Conservation (phyloP, 2,113 vertebrate species). For the Paraplagusia blochii region DNA sequence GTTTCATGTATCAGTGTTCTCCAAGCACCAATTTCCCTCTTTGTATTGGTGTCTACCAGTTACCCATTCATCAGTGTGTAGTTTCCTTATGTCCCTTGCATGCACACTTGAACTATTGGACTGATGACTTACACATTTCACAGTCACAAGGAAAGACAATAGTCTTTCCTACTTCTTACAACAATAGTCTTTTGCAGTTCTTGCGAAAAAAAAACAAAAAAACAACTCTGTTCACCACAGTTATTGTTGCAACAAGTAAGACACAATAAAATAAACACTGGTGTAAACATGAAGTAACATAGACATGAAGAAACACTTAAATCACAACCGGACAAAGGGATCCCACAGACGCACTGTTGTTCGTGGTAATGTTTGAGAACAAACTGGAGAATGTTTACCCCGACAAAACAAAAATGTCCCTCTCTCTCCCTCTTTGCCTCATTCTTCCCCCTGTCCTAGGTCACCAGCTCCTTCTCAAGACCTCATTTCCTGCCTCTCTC, state of each 20-base stretch:
- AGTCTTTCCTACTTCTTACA: too few relatives aligned
- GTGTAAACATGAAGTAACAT: conserved; percentile 19
- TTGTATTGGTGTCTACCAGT: conserved; percentile 58
- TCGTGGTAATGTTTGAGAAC: conserved; percentile 30
- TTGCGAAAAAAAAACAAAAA: conserved; percentile 55
- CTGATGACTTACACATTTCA: conserved; percentile 31
- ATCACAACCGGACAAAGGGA: conserved; percentile 1
- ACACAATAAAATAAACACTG: conserved; percentile 31
- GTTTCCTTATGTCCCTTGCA: conserved; percentile 49
- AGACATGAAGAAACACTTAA: conserved; percentile 19
- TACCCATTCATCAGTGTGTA: conserved; percentile 55
- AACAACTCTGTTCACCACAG: conserved; percentile 42
- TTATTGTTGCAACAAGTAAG: conserved; percentile 44
- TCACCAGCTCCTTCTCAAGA: conserved; percentile 18
- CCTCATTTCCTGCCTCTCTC: conserved; percentile 25
- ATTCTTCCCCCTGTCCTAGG: conserved; percentile 8
- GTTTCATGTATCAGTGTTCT: conserved; percentile 32
- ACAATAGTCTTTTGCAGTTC: conserved; percentile 22
- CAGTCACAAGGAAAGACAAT: conserved; percentile 30
- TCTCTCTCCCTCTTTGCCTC: not conserved
- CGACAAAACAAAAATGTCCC: conserved; percentile 21
- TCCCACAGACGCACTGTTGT: conserved; percentile 14
- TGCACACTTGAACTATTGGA: conserved; percentile 12
- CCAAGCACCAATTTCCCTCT: too few relatives aligned
- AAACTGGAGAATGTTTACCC: conserved; percentile 20